phyloP scores from a whole-genome alignment of 2,797 vertebrate species.

The Limosa lapponica region DNA sequence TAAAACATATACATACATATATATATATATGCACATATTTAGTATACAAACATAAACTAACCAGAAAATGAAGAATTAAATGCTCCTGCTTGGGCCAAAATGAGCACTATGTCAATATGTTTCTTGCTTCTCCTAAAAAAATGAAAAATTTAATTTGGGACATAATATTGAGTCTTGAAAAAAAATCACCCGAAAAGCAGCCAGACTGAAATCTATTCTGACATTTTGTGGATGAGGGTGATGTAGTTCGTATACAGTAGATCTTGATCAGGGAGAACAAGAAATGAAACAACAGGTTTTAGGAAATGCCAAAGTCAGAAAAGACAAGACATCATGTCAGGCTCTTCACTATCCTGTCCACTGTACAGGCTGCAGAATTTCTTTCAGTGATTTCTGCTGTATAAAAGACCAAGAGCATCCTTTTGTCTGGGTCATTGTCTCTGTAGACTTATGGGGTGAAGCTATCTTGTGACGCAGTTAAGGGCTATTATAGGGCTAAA shows the following conservation, averaged over 20 bases:
- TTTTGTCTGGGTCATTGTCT: not conserved
- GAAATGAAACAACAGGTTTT: not conserved
- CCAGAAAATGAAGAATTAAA: not conserved
- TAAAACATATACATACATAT: not conserved
- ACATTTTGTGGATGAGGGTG: not conserved
- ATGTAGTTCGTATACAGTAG: not conserved
- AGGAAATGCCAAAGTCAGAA: not conserved
- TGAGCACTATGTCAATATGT: not conserved
- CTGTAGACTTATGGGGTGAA: not conserved
- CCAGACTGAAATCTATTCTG: not conserved
- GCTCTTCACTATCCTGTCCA: not conserved
- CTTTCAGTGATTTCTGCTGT: not conserved
- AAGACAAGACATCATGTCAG: fast-evolving
- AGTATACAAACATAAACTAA: not conserved
- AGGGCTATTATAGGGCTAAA: not conserved
- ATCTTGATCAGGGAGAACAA: not conserved
- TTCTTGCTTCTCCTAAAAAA: not conserved
- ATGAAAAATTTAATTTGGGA: not conserved
- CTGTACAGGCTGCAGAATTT: not conserved
- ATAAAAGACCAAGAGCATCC: not conserved
- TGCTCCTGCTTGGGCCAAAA: not conserved
- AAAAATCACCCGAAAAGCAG: not conserved
- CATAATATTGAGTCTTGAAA: not conserved
- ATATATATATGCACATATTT: too few relatives aligned
- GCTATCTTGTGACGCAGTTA: not conserved